phyloP scores from a whole-genome alignment of 2,113 vertebrate species.

The Psophia crepitans region DNA sequence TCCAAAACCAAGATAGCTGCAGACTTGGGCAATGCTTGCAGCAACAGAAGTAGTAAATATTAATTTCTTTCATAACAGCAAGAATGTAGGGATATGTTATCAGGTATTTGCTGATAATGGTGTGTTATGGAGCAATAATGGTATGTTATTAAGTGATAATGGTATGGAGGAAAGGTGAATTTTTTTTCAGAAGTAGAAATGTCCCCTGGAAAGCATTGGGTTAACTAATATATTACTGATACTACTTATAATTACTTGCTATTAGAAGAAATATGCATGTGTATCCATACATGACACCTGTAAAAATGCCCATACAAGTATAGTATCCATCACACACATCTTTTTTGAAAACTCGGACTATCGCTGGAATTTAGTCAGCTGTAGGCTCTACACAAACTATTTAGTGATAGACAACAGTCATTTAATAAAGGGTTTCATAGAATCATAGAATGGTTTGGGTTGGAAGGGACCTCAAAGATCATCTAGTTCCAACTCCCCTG shows the following conservation, averaged over 20 bases:
- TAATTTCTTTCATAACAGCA: neutral
- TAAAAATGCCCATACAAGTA: neutral
- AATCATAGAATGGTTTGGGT: too few relatives aligned
- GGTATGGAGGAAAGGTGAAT: neutral
- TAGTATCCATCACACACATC: neutral
- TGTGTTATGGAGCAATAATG: neutral
- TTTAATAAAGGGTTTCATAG: neutral
- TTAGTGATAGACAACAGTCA: neutral
- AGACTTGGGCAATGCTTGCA: neutral
- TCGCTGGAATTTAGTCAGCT: neutral
- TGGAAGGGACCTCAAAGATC: too few relatives aligned
- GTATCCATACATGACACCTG: neutral
- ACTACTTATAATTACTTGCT: neutral
- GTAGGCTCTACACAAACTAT: neutral
- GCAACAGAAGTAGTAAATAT: neutral
- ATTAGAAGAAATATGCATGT: neutral
- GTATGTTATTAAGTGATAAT: neutral
- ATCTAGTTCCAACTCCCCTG: too few relatives aligned
- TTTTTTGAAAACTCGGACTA: neutral
- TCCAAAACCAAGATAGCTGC: neutral
- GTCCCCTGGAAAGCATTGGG: neutral
- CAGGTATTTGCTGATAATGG: constrained; percentile 19
- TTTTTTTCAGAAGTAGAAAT: neutral
- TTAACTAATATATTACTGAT: neutral
- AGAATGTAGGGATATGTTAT: neutral